Percentiles rank a stretch among this genome's conserved stretches.
phyloP scores from a whole-genome alignment of 2,888 invertebrate genomes.

The Onthophagus sagittarius region DNA sequence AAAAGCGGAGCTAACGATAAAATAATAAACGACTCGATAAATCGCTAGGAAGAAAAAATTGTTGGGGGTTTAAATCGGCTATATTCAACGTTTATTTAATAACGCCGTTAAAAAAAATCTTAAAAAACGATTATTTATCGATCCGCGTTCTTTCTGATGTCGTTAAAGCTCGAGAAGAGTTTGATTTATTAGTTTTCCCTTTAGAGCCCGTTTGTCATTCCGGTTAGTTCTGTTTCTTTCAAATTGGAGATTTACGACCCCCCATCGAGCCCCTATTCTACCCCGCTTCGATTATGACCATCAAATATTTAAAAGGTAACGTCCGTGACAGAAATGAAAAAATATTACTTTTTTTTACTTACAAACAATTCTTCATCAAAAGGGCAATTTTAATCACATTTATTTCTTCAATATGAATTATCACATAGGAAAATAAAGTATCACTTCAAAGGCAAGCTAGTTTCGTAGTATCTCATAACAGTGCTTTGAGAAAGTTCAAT shows the following conservation, averaged over 20 bases:
- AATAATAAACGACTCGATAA: background rate
- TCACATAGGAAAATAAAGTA: too few relatives aligned
- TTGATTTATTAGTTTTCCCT: background rate
- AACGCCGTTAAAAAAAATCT: background rate
- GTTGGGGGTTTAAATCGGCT: background rate
- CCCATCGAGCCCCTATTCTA: background rate
- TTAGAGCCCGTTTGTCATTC: background rate
- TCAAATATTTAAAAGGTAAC: background rate
- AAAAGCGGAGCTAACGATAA: background rate
- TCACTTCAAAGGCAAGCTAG: too few relatives aligned
- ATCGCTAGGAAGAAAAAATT: background rate
- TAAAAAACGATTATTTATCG: background rate
- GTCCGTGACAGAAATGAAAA: background rate
- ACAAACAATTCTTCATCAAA: background rate
- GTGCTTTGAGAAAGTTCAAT: too few relatives aligned
- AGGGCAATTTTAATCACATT: too few relatives aligned
- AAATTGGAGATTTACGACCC: background rate
- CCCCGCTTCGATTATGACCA: background rate
- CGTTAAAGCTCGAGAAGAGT: background rate
- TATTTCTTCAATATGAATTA: too few relatives aligned
- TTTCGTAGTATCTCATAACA: too few relatives aligned
- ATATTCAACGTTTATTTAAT: background rate
- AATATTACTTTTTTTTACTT: background rate
- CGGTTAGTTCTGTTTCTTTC: background rate
- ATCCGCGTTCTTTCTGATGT: background rate